Base-by-base conservation (phyloP, 1,140 invertebrate species). In the Aporrectodea caliginosa region DNA sequence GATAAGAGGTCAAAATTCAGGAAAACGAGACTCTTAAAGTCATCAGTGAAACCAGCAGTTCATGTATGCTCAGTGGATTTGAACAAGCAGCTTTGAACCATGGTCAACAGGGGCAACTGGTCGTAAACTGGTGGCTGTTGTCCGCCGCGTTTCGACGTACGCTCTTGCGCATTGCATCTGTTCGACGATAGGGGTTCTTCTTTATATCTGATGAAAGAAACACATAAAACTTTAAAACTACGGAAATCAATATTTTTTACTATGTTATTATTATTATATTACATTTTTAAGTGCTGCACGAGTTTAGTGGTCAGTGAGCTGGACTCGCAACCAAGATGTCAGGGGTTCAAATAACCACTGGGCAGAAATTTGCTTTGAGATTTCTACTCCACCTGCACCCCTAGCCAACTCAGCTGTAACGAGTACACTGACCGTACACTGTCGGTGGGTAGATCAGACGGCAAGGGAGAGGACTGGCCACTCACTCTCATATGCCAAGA, bases 151-250 rank as follows among this genome's bases (percentile, higher is more conserved):
- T n/a, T n/a, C n/a, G n/a, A n/a, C 73, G 31, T 87, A 98, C 95
- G 86, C 95, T 97, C 81, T 96, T 91, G 34, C 97, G 90, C 0
- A 98, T 94, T 34, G 95, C 97, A 90, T 98, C 97, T 0, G 96
- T 96, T 84, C 96, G 90, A 77, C 96, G 89, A 89, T 98, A 98
- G 29, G 97, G 96, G 88, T 98, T 96, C 85, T 93, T 96, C 85
- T 96, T 94, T 35, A 99, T 90, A 78, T 96, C 90, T 90, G 83
- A 22, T 12, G 22, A 58, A 58, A 58, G 6, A 58, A 58, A 58
- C 6, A 22, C 43, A 58, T n/a, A n/a, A 58, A 58, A 58, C 43
- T 12, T 58, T 58, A 58, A 58, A 58, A 58, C 22, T n/a, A n/a
- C n/a, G 43, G 6, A 58, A 22, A 58, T 58, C 43, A 58, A 58